Base-by-base conservation (phyloP, 2,888 invertebrate genomes). In the Tetanocera ferruginea region DNA sequence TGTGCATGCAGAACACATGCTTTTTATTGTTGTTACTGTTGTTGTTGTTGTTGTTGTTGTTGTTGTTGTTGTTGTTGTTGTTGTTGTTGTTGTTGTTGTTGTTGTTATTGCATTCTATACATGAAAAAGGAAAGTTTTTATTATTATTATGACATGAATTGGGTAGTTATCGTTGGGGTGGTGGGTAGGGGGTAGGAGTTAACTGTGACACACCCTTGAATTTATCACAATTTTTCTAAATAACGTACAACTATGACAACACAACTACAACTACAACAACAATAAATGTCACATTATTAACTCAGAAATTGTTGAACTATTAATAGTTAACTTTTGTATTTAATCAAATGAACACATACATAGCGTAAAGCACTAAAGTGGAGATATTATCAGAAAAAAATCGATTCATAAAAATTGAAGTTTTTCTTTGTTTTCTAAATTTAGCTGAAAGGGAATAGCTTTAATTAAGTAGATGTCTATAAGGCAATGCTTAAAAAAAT, bases 21-120 rank as follows among this genome's bases (percentile, higher is more conserved):
- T 49, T 69, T 19, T 70, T n/a, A n/a, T 52, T 70, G 49, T 70
- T 51, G 52, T 70, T 52, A 3, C 49, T 49, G 14, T 62, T 57
- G 51, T 60, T 55, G 34, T 34, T 31, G 5, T 71, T 71, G 37
- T 55, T 55, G 55, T 43, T 60, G 5, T 19, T 37, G 34, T 60
- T 60, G 25, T 2, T n/a, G 3, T 23, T 57, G 25, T 23, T 57
- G 1, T 57, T 19, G 51, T n/a, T 17, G n/a, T n/a, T n/a, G n/a
- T n/a, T n/a, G n/a, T 51, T 11, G 11, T n/a, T 11, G 2, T 19
- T n/a, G 9, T 23, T 55, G 55, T 19, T 23, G 5, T 19, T 55
- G 2, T 55, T n/a, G 55, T 8, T 55, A 19, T 3, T 19, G 23
- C 43, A 43, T 60, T 28, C 28, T 28, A 14, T 25, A 60, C 57